Percentiles rank a stretch among this genome's conserved stretches.
These are phyloP conservation scores for Eufriesea mexicana DNA, from an alignment of 1,140 invertebrate genomes.

Conservation along the genomic window DNA sequence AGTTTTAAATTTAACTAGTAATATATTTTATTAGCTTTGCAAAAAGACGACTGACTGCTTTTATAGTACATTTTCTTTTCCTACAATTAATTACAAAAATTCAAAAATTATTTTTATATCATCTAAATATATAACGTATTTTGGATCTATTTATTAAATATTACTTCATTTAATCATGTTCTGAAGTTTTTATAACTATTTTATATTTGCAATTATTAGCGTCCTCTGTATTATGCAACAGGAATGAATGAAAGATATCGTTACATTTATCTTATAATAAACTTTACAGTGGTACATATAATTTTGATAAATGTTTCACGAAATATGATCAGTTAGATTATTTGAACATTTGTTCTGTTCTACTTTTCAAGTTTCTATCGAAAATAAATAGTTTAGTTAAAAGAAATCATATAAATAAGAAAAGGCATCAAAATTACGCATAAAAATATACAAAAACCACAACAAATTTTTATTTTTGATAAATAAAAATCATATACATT, in stretches of 20 bases:
- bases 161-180: neutral
- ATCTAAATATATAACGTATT: neutral
- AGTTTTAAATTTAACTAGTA: neutral
- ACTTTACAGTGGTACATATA: no score
- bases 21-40: no score
- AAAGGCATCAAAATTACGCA: no score
- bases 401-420: no score
- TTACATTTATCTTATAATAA: neutral
- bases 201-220: neutral
- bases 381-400: no score
- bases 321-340: no score
- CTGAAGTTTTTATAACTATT: no score
- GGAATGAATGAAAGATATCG: neutral
- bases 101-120: neutral
- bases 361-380: no score
- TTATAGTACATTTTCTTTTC: neutral
- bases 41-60: neutral
- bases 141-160: neutral
- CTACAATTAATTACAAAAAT: neutral
- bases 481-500: neutral
- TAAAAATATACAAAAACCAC: neutral
- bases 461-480: neutral
- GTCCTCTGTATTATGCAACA: neutral
- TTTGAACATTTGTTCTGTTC: no score
- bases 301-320: no score